Base-by-base conservation (phyloP, 2,888 invertebrate species). In the Metacarcinus magister region DNA sequence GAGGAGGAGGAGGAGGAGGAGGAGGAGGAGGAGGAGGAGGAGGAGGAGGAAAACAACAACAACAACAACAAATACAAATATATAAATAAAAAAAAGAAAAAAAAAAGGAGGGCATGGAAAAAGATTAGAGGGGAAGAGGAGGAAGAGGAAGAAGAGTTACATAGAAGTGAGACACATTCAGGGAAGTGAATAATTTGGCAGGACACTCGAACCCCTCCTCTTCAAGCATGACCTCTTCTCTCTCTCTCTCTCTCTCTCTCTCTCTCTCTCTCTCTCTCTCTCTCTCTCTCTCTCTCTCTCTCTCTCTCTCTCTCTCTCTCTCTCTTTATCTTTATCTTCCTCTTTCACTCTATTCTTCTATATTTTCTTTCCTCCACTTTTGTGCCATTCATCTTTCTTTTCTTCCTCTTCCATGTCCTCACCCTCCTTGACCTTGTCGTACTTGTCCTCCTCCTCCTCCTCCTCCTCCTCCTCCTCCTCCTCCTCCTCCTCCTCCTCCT, bases 201-300 rank as follows among this genome's bases (percentile, higher is more conserved):
- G 82, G 82, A 82, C 82, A 82, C 82, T 82, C 82, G 32, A 82
- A 13, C 32, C 28, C 32, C 82, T 82, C 82, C 82, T 32, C 82
- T 82, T 82, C 82, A 82, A 82, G 82, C 82, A 82, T 82, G 82
- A 82, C 82, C 82, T 32, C 32, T 82, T 32, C 32, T 19, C 82
- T 32, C 28, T 7, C 13, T 7, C 4, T 32, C 82, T 32, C 10
- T 8, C 82, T 82, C 82, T 32, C 10, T 8, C 32, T 32, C 82
- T 10, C 13, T 28, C 82, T 82, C 32, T 32, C 28, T 10, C 75
- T 28, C 10, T 48, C 48, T 48, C 48, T 48, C 48, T 48, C 48
- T 48, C 48, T 48, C 48, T 48, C 48, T 48, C 48, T 48, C 60
- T 60, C 60, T 60, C 60, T 16, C 16, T 60, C 60, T 16, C 16